Conservation (phyloP, 2,888 invertebrate species). For the Polymixis flavicincta region DNA sequence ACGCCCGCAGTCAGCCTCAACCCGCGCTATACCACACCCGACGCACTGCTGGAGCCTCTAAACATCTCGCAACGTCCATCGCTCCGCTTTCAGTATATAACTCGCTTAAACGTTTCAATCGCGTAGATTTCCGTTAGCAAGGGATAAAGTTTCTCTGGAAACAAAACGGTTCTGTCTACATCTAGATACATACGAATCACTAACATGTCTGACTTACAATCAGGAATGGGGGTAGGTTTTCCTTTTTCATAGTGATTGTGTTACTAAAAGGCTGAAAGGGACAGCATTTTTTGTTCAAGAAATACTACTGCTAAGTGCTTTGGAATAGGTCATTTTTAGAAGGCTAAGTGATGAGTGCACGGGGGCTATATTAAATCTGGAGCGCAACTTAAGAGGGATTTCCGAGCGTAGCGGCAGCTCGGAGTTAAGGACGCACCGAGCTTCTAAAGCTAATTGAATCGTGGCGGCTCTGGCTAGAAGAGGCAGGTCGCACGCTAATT, state of each 20-base stretch:
- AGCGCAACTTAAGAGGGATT: too few relatives aligned
- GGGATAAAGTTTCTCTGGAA: constrained; percentile 39
- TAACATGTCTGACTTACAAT: constrained; percentile 29
- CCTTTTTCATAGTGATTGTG: constrained; percentile 8
- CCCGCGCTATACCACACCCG: too few relatives aligned
- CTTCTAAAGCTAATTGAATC: too few relatives aligned
- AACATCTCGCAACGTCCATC: not conserved
- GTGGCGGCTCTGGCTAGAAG: too few relatives aligned
- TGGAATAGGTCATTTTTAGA: not conserved
- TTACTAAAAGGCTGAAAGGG: constrained; percentile 26
- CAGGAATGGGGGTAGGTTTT: not conserved
- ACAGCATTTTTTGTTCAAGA: not conserved
- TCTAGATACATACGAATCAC: constrained; percentile 37
- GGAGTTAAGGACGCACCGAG: too few relatives aligned
- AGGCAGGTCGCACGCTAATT: too few relatives aligned
- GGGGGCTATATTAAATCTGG: too few relatives aligned
- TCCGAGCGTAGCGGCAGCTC: too few relatives aligned
- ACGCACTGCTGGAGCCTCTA: too few relatives aligned
- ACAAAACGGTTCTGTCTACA: constrained; percentile 46
- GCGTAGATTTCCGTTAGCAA: constrained; percentile 42
- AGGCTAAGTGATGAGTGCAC: not conserved
- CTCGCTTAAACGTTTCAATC: constrained; percentile 31
- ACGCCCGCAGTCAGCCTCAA: too few relatives aligned
- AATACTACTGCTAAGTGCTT: not conserved
- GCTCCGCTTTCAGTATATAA: not conserved